A percentile compares a stretch with the other conserved stretches of the same genome.
These are phyloP conservation scores for Tylochromis polylepis DNA, from an alignment of 2,113 vertebrate species.

Conservation along the genomic window DNA sequence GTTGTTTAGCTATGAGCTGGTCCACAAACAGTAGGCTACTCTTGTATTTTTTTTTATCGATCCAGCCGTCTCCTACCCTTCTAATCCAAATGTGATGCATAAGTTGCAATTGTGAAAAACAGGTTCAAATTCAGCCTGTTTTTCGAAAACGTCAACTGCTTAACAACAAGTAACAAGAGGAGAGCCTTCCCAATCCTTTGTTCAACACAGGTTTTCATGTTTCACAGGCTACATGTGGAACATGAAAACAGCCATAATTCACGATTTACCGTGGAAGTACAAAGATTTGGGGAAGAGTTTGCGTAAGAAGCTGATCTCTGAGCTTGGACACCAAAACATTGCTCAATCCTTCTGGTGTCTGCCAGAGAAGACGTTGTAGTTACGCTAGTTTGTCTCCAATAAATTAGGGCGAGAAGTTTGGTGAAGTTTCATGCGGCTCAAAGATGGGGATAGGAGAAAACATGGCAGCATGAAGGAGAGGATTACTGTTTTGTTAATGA, in stretches of 20 bases:
- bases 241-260: background rate
- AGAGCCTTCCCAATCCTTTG: slow-evolving; percentile 32
- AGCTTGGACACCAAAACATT: slow-evolving; percentile 21
- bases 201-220: slow-evolving; percentile 38
- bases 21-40: background rate
- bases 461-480: slow-evolving; percentile 1
- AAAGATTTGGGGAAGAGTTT: background rate
- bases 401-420: slow-evolving; percentile 44
- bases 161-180: background rate
- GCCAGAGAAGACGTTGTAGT: background rate
- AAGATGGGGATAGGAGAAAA: background rate
- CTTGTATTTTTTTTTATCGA: background rate
- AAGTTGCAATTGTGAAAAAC: background rate
- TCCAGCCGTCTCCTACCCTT: background rate
- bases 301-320: slow-evolving; percentile 2
- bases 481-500: slow-evolving; percentile 64
- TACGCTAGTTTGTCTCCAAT: background rate
- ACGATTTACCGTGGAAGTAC: slow-evolving; percentile 12
- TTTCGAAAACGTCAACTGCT: background rate
- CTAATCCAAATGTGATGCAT: background rate
- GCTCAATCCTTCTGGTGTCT: background rate
- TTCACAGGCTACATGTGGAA: background rate
- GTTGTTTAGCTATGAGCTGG: background rate
- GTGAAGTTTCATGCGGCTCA: slow-evolving; percentile 20
- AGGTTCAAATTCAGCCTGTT: background rate